Evolutionary conservation across 1,140 invertebrate species (phyloP).

Genomic region (Scaptomyza graminum): DNA sequence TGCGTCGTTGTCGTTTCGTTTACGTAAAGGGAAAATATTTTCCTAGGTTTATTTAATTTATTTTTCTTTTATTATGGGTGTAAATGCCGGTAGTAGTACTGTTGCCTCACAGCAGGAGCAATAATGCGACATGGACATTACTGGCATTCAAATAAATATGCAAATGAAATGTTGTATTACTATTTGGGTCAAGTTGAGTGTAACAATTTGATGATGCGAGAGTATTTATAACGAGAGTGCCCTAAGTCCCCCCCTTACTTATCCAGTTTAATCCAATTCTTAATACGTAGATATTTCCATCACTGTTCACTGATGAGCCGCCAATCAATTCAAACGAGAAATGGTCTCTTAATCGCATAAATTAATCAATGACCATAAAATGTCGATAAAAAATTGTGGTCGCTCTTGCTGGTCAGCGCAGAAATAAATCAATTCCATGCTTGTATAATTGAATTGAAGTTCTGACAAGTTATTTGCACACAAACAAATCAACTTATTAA

Average conservation of each 20-base stretch:
- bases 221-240: conserved; percentile 21
- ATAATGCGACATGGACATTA: conserved; percentile 49
- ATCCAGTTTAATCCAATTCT: not conserved
- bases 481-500: not conserved
- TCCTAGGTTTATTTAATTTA: conserved; percentile 34
- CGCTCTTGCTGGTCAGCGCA: not conserved
- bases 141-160: conserved; percentile 59
- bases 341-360: conserved; percentile 46
- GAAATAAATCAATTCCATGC: conserved; percentile 31
- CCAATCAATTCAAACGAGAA: conserved; percentile 34
- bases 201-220: conserved; percentile 18
- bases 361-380: conserved; percentile 55
- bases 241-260: not conserved
- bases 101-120: conserved; percentile 10
- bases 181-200: conserved; percentile 24
- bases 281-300: conserved; percentile 1
- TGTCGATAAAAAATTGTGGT: conserved; percentile 52
- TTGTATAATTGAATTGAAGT: conserved; percentile 51
- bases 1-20: conserved; percentile 66
- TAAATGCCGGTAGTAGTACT: conserved; percentile 9
- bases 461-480: conserved; percentile 49
- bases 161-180: conserved; percentile 60
- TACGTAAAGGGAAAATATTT: conserved; percentile 69
- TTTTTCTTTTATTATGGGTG: conserved; percentile 12
- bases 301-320: conserved; percentile 21